These are phyloP conservation scores for Eira barbara DNA, from an alignment of 2,113 vertebrate genomes.

Conservation along the genomic window DNA sequence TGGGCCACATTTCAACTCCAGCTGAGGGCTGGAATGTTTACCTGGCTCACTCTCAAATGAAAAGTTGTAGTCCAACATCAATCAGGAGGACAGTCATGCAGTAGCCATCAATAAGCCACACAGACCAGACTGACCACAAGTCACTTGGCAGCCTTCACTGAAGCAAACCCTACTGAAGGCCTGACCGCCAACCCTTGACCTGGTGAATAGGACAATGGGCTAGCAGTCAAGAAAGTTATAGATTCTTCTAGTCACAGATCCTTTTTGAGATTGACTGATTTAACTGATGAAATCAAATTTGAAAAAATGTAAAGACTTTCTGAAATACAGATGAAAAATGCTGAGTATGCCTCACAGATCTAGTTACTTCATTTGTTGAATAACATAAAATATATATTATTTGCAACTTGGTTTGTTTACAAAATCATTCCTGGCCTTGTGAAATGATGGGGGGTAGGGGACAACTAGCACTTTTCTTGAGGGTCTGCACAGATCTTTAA, in stretches of 20 bases:
- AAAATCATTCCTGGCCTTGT: not conserved
- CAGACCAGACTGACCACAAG: conserved; percentile 24
- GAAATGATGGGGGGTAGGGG: not conserved
- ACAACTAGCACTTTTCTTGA: not conserved
- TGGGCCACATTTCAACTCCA: not conserved
- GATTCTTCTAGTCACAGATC: not conserved
- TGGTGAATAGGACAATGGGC: not conserved
- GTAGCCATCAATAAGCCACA: not conserved
- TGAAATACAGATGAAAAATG: not conserved
- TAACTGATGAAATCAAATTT: not conserved
- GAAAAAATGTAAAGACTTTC: not conserved
- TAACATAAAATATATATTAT: not conserved
- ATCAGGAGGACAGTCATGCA: not conserved
- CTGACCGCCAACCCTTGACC: conserved; percentile 16
- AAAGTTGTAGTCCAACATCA: conserved; percentile 3
- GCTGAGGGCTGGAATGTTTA: not conserved
- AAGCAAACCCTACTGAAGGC: not conserved
- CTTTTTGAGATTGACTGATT: not conserved
- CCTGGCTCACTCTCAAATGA: not conserved
- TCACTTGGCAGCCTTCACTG: conserved; percentile 40
- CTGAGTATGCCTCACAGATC: not conserved
- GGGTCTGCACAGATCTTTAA: not conserved
- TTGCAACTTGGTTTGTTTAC: not conserved
- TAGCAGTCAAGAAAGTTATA: not conserved
- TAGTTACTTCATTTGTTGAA: not conserved